Evolutionary conservation across 2,113 vertebrate species (phyloP).

Genomic region (Notarius quadriscutis): DNA sequence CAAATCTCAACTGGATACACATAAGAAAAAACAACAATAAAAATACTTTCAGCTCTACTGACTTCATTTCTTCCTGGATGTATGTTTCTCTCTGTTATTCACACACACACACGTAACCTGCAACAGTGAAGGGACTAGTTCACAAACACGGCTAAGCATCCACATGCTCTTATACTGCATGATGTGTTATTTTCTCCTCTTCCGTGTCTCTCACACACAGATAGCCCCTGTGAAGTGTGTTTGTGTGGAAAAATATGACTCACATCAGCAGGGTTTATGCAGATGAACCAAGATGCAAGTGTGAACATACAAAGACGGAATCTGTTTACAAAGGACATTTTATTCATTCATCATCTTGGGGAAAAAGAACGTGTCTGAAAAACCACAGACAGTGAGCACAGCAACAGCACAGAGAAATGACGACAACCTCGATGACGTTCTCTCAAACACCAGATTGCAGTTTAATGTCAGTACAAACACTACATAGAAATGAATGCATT

Average conservation of each 20-base stretch:
- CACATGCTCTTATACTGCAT: slow-evolving; percentile 21
- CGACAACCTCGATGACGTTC: neutral
- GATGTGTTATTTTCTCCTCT: slow-evolving; percentile 1
- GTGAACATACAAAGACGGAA: slow-evolving; percentile 25
- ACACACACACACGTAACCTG: slow-evolving; percentile 60
- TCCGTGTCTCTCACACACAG: neutral
- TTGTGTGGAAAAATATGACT: neutral
- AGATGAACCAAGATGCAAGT: neutral
- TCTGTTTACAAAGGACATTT: slow-evolving; percentile 15
- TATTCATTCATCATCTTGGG: neutral
- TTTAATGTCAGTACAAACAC: slow-evolving; percentile 25
- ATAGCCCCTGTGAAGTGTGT: neutral
- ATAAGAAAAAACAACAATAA: slow-evolving; percentile 34
- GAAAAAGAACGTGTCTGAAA: neutral
- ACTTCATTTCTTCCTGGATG: slow-evolving; percentile 10
- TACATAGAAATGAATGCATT: neutral
- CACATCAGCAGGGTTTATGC: slow-evolving; percentile 16
- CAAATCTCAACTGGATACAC: slow-evolving; percentile 56
- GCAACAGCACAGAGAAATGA: slow-evolving; percentile 24
- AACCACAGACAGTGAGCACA: slow-evolving; percentile 23
- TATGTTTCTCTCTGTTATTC: neutral
- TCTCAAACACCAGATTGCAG: neutral
- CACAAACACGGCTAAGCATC: slow-evolving; percentile 28
- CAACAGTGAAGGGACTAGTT: slow-evolving; percentile 24
- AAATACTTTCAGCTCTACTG: slow-evolving; percentile 14